Percentiles rank a stretch among this genome's conserved stretches.
Conservation (phyloP, 1,140 invertebrate genomes). For the Dufourea novaeangliae region DNA sequence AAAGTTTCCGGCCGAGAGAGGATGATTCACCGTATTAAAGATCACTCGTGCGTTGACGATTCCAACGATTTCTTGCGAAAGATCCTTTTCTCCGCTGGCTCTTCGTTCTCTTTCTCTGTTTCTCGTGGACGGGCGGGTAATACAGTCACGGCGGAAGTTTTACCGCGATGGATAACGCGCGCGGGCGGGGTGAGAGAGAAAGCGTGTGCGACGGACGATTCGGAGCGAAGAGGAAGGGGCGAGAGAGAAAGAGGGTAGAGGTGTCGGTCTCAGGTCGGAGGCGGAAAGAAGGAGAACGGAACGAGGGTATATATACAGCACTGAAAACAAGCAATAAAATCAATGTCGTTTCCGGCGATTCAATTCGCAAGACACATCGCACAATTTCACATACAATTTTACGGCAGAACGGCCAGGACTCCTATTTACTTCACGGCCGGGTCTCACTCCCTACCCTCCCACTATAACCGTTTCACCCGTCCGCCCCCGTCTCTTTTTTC, state of each 20-base stretch:
- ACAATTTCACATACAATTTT: conserved; percentile 83
- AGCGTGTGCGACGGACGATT: background rate
- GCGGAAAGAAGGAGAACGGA: conserved; percentile 51
- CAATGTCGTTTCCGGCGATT: conserved; percentile 82
- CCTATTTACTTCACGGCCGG: conserved; percentile 80
- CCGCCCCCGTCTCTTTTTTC: conserved; percentile 22
- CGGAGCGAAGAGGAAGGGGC: background rate
- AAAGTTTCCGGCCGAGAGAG: conserved; percentile 12
- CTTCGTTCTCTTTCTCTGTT: background rate
- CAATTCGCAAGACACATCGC: conserved; percentile 83
- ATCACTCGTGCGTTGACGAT: conserved; percentile 38
- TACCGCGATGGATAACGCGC: conserved; percentile 8
- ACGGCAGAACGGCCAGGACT: conserved; percentile 80
- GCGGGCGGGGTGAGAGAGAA: background rate
- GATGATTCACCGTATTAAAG: conserved; percentile 35
- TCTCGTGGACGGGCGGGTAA: background rate
- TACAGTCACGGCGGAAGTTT: background rate
- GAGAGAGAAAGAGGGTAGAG: background rate
- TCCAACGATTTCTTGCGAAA: conserved; percentile 18
- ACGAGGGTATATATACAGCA: conserved; percentile 66
- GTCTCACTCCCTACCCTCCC: conserved; percentile 64
- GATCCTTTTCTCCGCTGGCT: background rate
- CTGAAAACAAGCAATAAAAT: conserved; percentile 82
- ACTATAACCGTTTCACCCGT: conserved; percentile 52
- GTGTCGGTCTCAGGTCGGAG: conserved; percentile 16